Base-by-base conservation (phyloP, 2,113 vertebrate genomes). In the Osmerus mordax region DNA sequence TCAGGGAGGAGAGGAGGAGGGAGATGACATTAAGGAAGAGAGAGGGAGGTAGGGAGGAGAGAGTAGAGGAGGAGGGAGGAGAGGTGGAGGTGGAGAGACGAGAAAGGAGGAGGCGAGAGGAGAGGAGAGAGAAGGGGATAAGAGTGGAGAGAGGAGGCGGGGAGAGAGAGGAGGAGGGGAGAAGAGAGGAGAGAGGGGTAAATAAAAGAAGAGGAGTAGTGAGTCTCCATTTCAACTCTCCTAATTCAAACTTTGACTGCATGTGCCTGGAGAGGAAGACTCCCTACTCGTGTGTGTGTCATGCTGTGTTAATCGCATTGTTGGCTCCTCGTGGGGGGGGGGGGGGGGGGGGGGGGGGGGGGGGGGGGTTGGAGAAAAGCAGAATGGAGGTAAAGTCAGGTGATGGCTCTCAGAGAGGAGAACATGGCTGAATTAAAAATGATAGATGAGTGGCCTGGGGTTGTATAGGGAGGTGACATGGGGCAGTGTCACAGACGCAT, bases 231-330 rank as follows among this genome's bases (percentile, higher is more conserved):
- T 62, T 18, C 63, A 23, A 21, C 90, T 91, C 90, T 91, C 90
- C 91, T 88, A 87, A 90, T 88, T 92, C 91, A 91, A 89, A 92
- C 91, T 90, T 92, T 92, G 89, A 87, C 89, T 87, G 90, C 41
- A 47, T 90, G 87, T 90, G 87, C 89, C 91, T 93, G 89, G 91
- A 94, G 89, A 87, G 21, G 67, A 16, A 32, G 16, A 55, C 15
- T 65, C 18, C 18, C 15, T 15, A 47, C 32, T 13, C 19, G 56
- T 63, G 59, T 71, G 65, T 54, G 16, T 70, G 63, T 62, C 41
- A 47, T 47, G 41, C 41, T 47, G 41, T 11, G 9, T 36, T 36
- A 36, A 36, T 36, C 32, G 7, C 32, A 36, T 36, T 36, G 7
- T 47, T 47, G 41, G 41, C 7, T 47, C 41, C n/a, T n/a, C n/a